These are phyloP conservation scores for Perdix hodgsoniae DNA, from an alignment of 2,797 vertebrate genomes.

Conservation along the genomic window DNA sequence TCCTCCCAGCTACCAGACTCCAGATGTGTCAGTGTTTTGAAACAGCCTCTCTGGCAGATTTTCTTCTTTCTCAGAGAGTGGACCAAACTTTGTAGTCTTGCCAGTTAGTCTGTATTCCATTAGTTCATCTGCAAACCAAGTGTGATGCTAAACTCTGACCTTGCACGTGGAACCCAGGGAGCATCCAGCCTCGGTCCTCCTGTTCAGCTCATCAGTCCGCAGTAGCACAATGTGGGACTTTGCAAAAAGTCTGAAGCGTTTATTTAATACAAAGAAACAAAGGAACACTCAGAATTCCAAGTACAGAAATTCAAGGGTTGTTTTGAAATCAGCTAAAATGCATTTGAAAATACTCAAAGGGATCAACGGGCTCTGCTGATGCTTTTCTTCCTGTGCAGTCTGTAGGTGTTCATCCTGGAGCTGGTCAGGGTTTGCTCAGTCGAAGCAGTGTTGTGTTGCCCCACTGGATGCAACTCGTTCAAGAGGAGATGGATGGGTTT, in stretches of 20 bases:
- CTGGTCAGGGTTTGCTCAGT: neutral
- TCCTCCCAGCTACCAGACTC: neutral
- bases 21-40: neutral
- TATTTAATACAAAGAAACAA: neutral
- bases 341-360: neutral
- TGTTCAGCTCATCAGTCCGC: neutral
- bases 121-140: neutral
- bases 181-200: neutral
- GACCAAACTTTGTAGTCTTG: neutral
- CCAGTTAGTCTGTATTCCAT: neutral
- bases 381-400: neutral
- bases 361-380: neutral
- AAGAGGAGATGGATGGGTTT: neutral
- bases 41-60: neutral
- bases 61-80: neutral
- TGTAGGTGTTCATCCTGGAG: neutral
- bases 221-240: neutral
- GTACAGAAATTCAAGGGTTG: neutral
- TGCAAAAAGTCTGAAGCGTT: neutral
- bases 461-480: accelerated
- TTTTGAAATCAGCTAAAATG: neutral
- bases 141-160: neutral
- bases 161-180: neutral
- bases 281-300: neutral
- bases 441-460: neutral